Base-by-base conservation (phyloP, 2,888 invertebrate species). In the Bedellia somnulentella region DNA sequence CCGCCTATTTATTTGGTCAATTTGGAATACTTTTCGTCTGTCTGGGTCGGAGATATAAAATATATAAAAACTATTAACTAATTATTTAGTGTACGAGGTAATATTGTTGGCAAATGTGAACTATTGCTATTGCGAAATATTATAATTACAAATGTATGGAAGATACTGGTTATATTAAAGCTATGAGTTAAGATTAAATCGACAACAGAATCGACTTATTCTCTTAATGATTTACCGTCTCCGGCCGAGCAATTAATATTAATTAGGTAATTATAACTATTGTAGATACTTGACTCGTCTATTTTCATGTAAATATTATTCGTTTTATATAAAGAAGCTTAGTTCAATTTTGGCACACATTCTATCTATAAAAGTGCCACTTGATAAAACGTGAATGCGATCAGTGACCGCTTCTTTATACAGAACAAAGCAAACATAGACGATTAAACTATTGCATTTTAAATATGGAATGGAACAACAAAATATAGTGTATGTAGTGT, bases 151-250 rank as follows among this genome's bases (percentile, higher is more conserved):
- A 52, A 52, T 52, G 56, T 53, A 53, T 70, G 68, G 73, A 70
- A 70, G 68, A 71, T 70, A 70, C 62, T 68, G 70, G 46, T 66
- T 62, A 62, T 57, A 66, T 73, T 75, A 75, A 73, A 75, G 71
- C 73, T 73, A 71, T 64, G 10, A 18, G 18, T 18, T 18, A 18
- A 18, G 18, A 18, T 18, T 6, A 5, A 18, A 18, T 6, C 9
- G 9, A 18, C 18, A 6, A 18, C 9, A 6, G 18, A 6, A 18
- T 18, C 18, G 18, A 18, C 9, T 18, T 6, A 9, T 18, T 18
- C n/a, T n/a, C n/a, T n/a, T n/a, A n/a, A n/a, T n/a, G n/a, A n/a
- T n/a, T n/a, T n/a, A n/a, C n/a, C 47, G 37, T 43, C 50, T 47
- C 57, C 57, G 54, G 52, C 54, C 70, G 70, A 67, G 67, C 57